Evolutionary conservation across 2,113 vertebrate genomes (phyloP), one percentile per base, ranked within the genome.

Genomic region (Ameiurus melas): DNA sequence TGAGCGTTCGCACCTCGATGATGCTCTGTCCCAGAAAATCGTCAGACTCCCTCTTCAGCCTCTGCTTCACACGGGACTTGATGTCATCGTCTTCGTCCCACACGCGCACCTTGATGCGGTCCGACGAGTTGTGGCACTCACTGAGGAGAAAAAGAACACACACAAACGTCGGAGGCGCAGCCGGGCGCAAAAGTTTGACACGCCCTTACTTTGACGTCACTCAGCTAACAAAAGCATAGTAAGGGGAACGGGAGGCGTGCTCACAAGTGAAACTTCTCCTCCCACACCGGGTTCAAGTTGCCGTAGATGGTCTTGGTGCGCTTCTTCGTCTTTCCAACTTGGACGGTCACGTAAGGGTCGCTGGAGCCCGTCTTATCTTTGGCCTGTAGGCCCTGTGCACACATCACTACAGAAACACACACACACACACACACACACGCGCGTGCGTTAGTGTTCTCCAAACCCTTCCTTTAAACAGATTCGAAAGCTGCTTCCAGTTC

Each of bases 31-130:
- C 98, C 86, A 99, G 95, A 91, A 99, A 99, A 92, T 99, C 98
- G 55, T 99, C 98, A 0, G 98, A 99, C 90, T 99, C 98, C 20
- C 98, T 97, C 91, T 99, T 99, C 51, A 99, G 95, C 75, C 98
- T 95, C 93, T 99, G 98, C 92, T 99, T 99, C 84, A 99, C 98
- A 30, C 97, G 96, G 1, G 98, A 99, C 91, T 99, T 99, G 92
- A 99, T 99, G 92, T 99, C 98, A 6, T 99, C 98, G 22, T 99
- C 98, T 90, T 99, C 98, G 71, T 99, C 98, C 98, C 98, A 99
- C 19, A 99, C 98, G 0, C 98, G 96, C 43, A 99, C 98, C 92
- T 99, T 99, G 90, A 99, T 99, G 20, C 98, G 97, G 87, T 99
- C 98, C 0, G 98, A 99, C 16, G 98, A 99, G 93, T 99, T 99